A percentile compares a stretch with the other conserved stretches of the same genome.
phyloP scores from a whole-genome alignment of 2,113 vertebrate genomes.

The Actenoides hombroni region DNA sequence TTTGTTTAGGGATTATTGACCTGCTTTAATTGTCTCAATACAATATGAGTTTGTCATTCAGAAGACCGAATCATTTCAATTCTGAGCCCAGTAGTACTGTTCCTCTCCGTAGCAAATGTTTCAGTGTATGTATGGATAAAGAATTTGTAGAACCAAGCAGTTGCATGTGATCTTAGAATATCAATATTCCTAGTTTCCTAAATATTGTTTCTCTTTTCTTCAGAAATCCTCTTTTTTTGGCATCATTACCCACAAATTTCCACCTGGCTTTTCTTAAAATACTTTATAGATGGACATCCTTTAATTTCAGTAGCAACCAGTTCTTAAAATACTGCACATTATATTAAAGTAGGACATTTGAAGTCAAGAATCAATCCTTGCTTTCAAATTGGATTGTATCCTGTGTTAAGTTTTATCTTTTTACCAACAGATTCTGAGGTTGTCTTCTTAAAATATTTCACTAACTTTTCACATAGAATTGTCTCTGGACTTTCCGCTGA shows the following conservation, averaged over 20 bases:
- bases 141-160: not conserved
- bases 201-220: not conserved
- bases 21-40: not conserved
- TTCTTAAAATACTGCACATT: not conserved
- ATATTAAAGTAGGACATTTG: not conserved
- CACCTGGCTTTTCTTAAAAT: not conserved
- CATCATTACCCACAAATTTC: not conserved
- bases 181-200: not conserved
- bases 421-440: not conserved
- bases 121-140: not conserved
- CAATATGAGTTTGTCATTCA: not conserved
- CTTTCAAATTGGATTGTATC: not conserved
- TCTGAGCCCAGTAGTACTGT: not conserved
- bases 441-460: not conserved
- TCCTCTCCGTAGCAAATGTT: not conserved
- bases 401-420: not conserved
- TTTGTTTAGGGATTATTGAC: not conserved
- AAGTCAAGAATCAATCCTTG: not conserved
- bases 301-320: not conserved
- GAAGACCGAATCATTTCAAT: not conserved
- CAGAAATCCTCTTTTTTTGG: not conserved
- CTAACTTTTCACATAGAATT: not conserved
- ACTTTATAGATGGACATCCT: not conserved
- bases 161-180: not conserved
- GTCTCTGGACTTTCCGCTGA: not conserved